Conservation (phyloP, 2,888 invertebrate species). For the Dilophus febrilis region DNA sequence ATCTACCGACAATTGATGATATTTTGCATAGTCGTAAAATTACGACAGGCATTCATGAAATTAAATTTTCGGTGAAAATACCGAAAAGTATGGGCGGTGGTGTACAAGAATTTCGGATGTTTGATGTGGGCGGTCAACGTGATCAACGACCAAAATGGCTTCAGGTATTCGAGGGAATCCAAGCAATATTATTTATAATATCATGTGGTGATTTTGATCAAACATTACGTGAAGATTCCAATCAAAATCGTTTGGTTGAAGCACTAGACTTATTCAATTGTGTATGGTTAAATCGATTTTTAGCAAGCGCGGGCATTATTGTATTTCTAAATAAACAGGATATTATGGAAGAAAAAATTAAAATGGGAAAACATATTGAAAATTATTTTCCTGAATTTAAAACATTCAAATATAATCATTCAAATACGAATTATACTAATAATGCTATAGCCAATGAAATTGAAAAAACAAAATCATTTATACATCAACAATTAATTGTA, state of each 20-base stretch:
- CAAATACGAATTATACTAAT: conserved; percentile 30
- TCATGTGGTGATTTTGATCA: conserved; percentile 70
- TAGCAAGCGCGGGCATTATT: conserved; percentile 56
- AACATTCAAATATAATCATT: conserved; percentile 32
- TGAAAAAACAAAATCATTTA: conserved; percentile 46
- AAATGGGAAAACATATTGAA: conserved; percentile 43
- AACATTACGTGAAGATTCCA: conserved; percentile 48
- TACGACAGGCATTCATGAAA: conserved; percentile 57
- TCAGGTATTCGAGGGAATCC: conserved; percentile 67
- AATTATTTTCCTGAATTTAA: conserved; percentile 49
- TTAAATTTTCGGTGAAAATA: conserved; percentile 53
- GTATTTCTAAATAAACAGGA: conserved; percentile 75
- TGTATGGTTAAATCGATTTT: conserved; percentile 55
- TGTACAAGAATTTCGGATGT: conserved; percentile 58
- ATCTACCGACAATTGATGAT: conserved; percentile 57
- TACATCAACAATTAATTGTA: conserved; percentile 47
- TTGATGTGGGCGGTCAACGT: conserved; percentile 69
- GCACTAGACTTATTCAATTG: conserved; percentile 54
- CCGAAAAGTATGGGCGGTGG: conserved; percentile 54
- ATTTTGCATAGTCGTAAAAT: conserved; percentile 58
- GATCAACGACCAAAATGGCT: conserved; percentile 75
- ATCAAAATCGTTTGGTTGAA: conserved; percentile 54
- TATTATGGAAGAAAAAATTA: conserved; percentile 50
- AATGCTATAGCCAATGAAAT: conserved; percentile 46
- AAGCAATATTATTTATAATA: conserved; percentile 63